These are phyloP conservation scores for Drosophila testacea DNA, from an alignment of 2,888 invertebrate species.

Conservation along the genomic window DNA sequence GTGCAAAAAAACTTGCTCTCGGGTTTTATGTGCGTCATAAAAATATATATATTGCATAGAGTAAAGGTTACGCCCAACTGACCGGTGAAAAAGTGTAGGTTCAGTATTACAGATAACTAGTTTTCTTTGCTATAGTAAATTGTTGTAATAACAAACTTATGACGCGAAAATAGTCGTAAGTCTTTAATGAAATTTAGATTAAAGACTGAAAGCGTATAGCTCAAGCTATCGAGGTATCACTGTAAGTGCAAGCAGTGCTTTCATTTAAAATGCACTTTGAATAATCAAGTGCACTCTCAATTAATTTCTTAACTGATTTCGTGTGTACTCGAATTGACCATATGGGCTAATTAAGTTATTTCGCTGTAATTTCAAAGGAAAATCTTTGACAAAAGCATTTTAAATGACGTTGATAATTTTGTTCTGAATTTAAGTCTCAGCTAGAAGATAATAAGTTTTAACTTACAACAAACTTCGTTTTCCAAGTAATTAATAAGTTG, in stretches of 20 bases:
- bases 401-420: no score
- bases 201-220: not conserved
- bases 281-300: conserved; percentile 15
- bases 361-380: conserved; percentile 4
- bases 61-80: conserved; percentile 20
- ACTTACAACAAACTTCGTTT: not conserved
- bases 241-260: not conserved
- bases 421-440: not conserved
- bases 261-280: conserved; percentile 33
- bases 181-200: not conserved
- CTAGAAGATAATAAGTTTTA: not conserved
- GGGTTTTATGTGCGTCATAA: conserved; percentile 40
- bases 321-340: conserved; percentile 1
- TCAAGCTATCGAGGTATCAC: not conserved
- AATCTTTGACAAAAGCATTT: not conserved
- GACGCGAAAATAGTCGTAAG: not conserved
- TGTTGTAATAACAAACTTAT: not conserved
- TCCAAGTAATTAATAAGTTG: not conserved
- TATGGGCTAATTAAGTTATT: conserved; percentile 38
- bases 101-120: not conserved
- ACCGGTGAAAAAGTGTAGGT: conserved; percentile 15
- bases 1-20: conserved; percentile 6
- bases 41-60: conserved; percentile 11
- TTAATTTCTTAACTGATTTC: conserved; percentile 20
- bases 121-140: not conserved